phyloP scores from a whole-genome alignment of 1,140 invertebrate species.

The Achroia grisella region DNA sequence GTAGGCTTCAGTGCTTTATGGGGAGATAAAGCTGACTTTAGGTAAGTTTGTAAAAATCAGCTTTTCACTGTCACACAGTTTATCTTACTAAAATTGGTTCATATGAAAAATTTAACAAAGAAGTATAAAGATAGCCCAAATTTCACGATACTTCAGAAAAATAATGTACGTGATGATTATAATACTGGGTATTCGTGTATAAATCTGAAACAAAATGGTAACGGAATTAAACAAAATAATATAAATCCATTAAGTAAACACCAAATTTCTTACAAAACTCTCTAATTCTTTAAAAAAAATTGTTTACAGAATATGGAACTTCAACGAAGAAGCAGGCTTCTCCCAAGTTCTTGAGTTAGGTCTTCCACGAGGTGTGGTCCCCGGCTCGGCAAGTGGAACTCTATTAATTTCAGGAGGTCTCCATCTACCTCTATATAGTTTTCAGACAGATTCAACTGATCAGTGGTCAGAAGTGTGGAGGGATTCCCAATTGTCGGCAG shows the following conservation, averaged over 20 bases:
- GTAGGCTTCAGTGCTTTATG: conserved; percentile 77
- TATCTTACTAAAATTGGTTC: not conserved
- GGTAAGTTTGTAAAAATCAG: conserved; percentile 46
- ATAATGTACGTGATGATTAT: too few relatives aligned
- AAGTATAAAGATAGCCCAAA: too few relatives aligned
- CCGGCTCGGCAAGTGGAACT: conserved; percentile 76
- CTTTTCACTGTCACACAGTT: not conserved
- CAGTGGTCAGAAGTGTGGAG: conserved; percentile 56
- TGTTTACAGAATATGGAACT: conserved; percentile 77
- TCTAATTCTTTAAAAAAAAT: not conserved
- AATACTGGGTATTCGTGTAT: too few relatives aligned
- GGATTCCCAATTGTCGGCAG: conserved; percentile 54
- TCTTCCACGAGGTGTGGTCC: conserved; percentile 75
- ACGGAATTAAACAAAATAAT: too few relatives aligned
- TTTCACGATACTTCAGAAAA: too few relatives aligned
- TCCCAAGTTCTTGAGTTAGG: conserved; percentile 79
- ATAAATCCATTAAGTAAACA: too few relatives aligned
- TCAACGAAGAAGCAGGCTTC: conserved; percentile 80
- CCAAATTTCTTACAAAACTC: too few relatives aligned
- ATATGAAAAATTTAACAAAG: too few relatives aligned
- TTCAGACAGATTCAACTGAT: conserved; percentile 42
- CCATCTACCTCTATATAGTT: conserved; percentile 66
- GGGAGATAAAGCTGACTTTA: conserved; percentile 77
- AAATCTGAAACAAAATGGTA: too few relatives aligned
- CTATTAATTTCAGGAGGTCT: conserved; percentile 76